A percentile compares a stretch with the other conserved stretches of the same genome.
phyloP scores from a whole-genome alignment of 35 echinoderm and acorn worm genomes.

The Chiridota heheva region DNA sequence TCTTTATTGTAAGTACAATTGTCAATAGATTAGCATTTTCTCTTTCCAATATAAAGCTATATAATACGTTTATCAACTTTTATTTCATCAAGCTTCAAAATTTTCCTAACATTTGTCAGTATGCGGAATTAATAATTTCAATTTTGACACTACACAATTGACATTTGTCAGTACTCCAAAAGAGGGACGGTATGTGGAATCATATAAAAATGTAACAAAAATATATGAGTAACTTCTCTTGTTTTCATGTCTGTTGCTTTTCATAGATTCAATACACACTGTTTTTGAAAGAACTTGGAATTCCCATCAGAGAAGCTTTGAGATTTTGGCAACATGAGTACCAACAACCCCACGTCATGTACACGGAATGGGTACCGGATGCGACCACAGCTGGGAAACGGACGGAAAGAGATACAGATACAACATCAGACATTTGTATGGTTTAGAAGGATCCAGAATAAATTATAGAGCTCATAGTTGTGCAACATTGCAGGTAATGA shows the following conservation, averaged over 20 bases:
- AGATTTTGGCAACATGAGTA: constrained; percentile 82
- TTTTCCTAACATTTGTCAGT: no score
- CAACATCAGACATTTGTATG: constrained; percentile 92
- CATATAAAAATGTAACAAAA: no score
- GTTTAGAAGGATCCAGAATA: constrained; percentile 73
- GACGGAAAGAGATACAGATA: constrained; percentile 80
- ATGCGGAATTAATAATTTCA: no score
- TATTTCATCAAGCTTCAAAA: no score
- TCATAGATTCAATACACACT: constrained; percentile 90
- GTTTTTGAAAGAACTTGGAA: constrained; percentile 81
- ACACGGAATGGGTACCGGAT: neutral
- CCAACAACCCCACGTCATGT: constrained; percentile 30
- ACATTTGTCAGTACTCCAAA: no score
- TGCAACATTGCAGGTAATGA: constrained; percentile 69
- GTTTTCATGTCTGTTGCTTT: neutral
- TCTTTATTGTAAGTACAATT: no score
- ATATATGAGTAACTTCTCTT: neutral
- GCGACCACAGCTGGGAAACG: constrained; percentile 63
- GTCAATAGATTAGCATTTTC: no score
- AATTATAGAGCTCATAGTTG: constrained; percentile 91
- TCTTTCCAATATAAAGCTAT: no score
- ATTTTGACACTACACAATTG: no score
- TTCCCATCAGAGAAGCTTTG: constrained; percentile 76
- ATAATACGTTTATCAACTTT: no score
- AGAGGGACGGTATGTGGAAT: no score